Conservation (phyloP, 1,140 invertebrate genomes). For the Agrilus planipennis region DNA sequence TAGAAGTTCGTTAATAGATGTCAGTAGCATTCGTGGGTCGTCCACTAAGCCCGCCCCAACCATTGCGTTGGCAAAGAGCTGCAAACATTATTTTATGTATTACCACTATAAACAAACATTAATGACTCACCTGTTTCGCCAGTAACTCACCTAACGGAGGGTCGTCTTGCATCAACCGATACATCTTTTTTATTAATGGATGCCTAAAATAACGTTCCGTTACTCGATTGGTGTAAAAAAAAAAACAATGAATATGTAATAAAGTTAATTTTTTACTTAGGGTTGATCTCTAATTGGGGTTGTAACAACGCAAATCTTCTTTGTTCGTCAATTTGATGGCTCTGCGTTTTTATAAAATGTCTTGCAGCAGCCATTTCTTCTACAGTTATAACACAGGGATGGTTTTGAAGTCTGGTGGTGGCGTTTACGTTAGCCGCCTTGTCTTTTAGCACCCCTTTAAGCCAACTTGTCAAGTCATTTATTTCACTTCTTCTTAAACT, state of each 20-base stretch:
- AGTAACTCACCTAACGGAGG: slow-evolving; percentile 72
- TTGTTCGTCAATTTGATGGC: slow-evolving; percentile 72
- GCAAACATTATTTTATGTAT: slow-evolving; percentile 22
- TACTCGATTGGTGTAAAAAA: neutral
- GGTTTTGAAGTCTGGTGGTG: slow-evolving; percentile 70
- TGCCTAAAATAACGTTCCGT: slow-evolving; percentile 64
- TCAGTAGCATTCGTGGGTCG: slow-evolving; percentile 75
- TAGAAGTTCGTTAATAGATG: slow-evolving; percentile 78
- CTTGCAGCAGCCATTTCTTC: slow-evolving; percentile 92
- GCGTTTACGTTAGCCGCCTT: slow-evolving; percentile 73
- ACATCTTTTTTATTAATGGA: slow-evolving; percentile 82
- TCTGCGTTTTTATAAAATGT: slow-evolving; percentile 86
- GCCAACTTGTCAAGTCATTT: slow-evolving; percentile 63
- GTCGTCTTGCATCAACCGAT: slow-evolving; percentile 58
- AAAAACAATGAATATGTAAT: neutral
- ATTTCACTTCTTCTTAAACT: slow-evolving; percentile 60
- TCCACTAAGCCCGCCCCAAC: slow-evolving; percentile 88
- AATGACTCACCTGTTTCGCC: slow-evolving; percentile 59
- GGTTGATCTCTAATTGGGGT: slow-evolving; percentile 88
- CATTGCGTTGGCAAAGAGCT: slow-evolving; percentile 91
- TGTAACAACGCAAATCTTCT: slow-evolving; percentile 77
- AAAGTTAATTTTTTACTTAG: slow-evolving; percentile 46
- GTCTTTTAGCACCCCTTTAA: slow-evolving; percentile 61
- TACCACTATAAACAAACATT: slow-evolving; percentile 3
- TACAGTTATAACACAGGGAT: slow-evolving; percentile 90